These are phyloP conservation scores for Fulica atra DNA, from an alignment of 2,113 vertebrate genomes.

Conservation along the genomic window DNA sequence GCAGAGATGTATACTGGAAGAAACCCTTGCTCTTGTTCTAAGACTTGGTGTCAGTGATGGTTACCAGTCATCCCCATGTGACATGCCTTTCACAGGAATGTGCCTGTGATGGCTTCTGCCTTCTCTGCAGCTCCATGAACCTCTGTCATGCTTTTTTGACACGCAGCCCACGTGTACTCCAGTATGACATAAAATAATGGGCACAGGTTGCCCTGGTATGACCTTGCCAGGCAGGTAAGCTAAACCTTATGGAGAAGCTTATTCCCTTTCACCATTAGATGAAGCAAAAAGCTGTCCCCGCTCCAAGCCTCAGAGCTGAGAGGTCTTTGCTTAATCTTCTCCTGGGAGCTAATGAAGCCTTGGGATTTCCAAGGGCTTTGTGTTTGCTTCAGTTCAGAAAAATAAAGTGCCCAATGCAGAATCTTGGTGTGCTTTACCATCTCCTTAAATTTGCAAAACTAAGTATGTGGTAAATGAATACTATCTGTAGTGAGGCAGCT, in stretches of 20 bases:
- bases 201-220: fast-evolving
- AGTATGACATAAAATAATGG: fast-evolving
- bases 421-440: not conserved
- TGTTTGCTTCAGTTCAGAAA: not conserved
- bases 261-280: constrained; percentile 1
- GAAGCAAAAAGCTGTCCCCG: constrained; percentile 8
- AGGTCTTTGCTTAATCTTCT: not conserved
- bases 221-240: not conserved
- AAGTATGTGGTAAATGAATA: not conserved
- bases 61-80: fast-evolving
- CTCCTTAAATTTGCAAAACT: not conserved
- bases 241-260: not conserved
- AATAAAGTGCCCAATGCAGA: not conserved
- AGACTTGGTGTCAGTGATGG: fast-evolving
- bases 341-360: not conserved
- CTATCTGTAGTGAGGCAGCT: not conserved
- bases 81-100: not conserved
- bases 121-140: not conserved
- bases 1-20: not conserved
- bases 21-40: not conserved
- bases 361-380: not conserved
- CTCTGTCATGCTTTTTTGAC: not conserved
- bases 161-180: fast-evolving
- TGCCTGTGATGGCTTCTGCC: not conserved
- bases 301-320: not conserved